Conservation (phyloP, 2,888 invertebrate species). For the Endotricha flammealis region DNA sequence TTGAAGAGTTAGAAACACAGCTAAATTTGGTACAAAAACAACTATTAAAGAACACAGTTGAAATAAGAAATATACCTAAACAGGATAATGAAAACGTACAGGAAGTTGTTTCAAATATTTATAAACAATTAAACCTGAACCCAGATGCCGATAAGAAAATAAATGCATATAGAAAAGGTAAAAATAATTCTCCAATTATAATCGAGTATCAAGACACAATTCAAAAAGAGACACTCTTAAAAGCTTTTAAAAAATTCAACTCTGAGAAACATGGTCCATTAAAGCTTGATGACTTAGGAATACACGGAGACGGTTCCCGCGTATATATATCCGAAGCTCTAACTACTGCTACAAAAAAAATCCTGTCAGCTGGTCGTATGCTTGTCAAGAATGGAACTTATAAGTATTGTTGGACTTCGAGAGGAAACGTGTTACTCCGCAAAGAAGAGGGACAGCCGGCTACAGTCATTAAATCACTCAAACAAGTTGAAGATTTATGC, state of each 20-base stretch:
- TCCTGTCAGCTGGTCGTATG: conserved; percentile 1
- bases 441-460: background rate
- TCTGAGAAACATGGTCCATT: conserved; percentile 12
- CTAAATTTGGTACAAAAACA: too few species aligned
- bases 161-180: too few species aligned
- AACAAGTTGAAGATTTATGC: conserved; percentile 1
- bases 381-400: conserved; percentile 4
- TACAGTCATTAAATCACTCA: background rate
- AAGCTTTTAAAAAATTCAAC: conserved; percentile 15
- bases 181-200: too few species aligned
- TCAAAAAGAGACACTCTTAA: conserved; percentile 1
- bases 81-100: too few species aligned
- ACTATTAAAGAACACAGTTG: too few species aligned
- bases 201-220: background rate
- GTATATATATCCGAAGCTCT: conserved; percentile 5
- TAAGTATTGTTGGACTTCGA: conserved; percentile 6
- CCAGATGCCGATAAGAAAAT: too few species aligned
- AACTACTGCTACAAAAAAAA: conserved; percentile 5
- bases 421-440: background rate
- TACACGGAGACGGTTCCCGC: conserved; percentile 6
- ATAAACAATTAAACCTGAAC: too few species aligned
- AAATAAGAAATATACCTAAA: too few species aligned
- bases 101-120: too few species aligned
- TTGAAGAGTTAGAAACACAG: too few species aligned
- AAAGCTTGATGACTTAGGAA: background rate